phyloP scores from a whole-genome alignment of 2,797 vertebrate genomes.

The Megaceryle alcyon region DNA sequence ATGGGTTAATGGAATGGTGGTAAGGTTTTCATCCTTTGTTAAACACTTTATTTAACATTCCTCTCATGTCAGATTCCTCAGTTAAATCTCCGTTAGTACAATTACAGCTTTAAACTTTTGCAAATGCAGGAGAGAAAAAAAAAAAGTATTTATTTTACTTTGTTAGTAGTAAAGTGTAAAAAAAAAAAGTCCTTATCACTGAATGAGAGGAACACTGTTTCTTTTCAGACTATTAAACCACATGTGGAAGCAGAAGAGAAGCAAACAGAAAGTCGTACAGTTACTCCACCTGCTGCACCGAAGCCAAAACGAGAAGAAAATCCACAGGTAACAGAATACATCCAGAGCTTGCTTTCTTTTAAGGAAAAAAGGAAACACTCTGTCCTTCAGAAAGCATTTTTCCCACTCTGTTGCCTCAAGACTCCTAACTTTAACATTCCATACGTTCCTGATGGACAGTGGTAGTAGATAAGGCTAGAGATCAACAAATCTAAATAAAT shows the following conservation, averaged over 20 bases:
- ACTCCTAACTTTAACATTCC: neutral
- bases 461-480: neutral
- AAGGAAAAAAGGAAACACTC: neutral
- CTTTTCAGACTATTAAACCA: constrained; percentile 89
- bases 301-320: constrained; percentile 95
- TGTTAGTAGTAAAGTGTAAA: too few relatives aligned
- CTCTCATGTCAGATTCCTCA: neutral
- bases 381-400: neutral
- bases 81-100: constrained; percentile 17
- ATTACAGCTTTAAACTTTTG: neutral
- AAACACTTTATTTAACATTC: neutral
- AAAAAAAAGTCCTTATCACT: neutral
- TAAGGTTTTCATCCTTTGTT: neutral
- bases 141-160: constrained; percentile 14
- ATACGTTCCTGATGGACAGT: neutral
- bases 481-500: neutral
- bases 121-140: too few relatives aligned
- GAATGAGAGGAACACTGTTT: constrained; percentile 43
- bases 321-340: constrained; percentile 86
- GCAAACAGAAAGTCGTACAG: constrained; percentile 81
- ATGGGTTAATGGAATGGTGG: neutral
- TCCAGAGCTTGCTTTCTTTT: neutral
- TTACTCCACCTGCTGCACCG: constrained; percentile 84
- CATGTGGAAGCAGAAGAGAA: constrained; percentile 89
- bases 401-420: neutral